Evolutionary conservation across 2,888 invertebrate genomes (phyloP), one percentile per base, ranked within the genome.

Genomic region (Shargacucullia verbasci): DNA sequence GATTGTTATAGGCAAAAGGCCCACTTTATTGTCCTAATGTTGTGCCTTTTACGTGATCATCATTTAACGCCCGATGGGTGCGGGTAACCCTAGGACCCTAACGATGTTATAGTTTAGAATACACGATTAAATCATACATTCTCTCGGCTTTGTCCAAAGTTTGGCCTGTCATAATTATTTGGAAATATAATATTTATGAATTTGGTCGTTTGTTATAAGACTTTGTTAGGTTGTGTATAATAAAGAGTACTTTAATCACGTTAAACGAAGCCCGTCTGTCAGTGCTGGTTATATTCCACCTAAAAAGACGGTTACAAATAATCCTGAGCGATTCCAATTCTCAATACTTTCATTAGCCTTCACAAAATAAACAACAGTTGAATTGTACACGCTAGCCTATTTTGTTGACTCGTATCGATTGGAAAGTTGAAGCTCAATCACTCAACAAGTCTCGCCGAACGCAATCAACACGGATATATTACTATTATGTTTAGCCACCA

Each of bases 1-100:
- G 86, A 89, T 90, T 87, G 88, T 89, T 88, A 88, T 84, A 84
- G 79, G 84, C 83, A 83, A 88, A 87, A 88, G 87, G 88, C 83
- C 80, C 83, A 86, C 82, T 89, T 89, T 90, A 89, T 87, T 88
- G 87, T 87, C 83, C 82, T 86, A 86, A 87, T 88, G 86, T 86
- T 85, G 82, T 85, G 80, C 86, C 86, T 85, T 75, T 89, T 85
- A 87, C 86, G 85, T 85, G 85, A 85, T 87, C 84, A 87, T 88
- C 83, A 84, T 87, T 88, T 87, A 83, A 82, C 81, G 78, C 75
- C 79, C 75, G 65, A 76, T 73, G 82, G 73, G 71, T 78, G 77
- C 29, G 29, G 79, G 72, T 64, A 73, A 68, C 74, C 80, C 75
- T 60, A 72, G 63, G 68, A 58, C 65, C 67, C 65, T 76, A 70